phyloP scores from a whole-genome alignment of 30 jellyfish, hydroid and myxozoan species.

The Hydra vulgaris region DNA sequence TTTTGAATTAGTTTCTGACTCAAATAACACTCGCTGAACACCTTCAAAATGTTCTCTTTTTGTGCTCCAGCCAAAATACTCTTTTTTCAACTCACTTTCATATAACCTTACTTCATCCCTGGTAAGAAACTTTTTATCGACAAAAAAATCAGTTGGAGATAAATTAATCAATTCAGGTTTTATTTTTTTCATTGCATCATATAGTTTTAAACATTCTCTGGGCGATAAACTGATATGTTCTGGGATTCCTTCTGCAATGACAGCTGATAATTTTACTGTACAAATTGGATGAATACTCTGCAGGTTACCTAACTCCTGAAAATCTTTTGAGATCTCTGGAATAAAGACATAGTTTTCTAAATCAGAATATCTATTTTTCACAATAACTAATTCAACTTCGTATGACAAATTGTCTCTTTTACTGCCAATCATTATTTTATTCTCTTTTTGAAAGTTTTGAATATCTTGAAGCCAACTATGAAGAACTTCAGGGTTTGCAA shows the following conservation, averaged over 20 bases:
- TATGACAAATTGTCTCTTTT: neutral
- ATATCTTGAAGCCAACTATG: constrained; percentile 24
- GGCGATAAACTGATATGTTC: constrained; percentile 13
- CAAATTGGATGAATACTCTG: constrained; percentile 10
- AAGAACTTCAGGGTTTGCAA: constrained; percentile 28
- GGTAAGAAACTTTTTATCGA: neutral
- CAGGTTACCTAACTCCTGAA: neutral
- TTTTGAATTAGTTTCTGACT: no score
- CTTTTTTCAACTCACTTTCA: constrained; percentile 10
- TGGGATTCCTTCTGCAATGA: constrained; percentile 5
- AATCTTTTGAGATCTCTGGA: neutral
- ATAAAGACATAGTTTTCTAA: constrained; percentile 1
- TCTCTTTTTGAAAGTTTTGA: constrained; percentile 9
- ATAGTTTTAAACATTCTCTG: constrained; percentile 5
- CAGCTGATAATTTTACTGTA: neutral
- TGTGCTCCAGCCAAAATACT: constrained; percentile 1
- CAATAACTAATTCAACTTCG: constrained; percentile 5
- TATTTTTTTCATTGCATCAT: constrained; percentile 5
- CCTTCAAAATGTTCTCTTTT: neutral
- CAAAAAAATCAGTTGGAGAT: neutral
- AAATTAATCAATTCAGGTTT: neutral
- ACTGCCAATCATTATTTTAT: neutral
- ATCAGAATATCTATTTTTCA: constrained; percentile 16
- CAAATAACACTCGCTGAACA: no score
- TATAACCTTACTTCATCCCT: constrained; percentile 7